Conservation (phyloP, 2,797 vertebrate species). For the Cichlasoma orientale region DNA sequence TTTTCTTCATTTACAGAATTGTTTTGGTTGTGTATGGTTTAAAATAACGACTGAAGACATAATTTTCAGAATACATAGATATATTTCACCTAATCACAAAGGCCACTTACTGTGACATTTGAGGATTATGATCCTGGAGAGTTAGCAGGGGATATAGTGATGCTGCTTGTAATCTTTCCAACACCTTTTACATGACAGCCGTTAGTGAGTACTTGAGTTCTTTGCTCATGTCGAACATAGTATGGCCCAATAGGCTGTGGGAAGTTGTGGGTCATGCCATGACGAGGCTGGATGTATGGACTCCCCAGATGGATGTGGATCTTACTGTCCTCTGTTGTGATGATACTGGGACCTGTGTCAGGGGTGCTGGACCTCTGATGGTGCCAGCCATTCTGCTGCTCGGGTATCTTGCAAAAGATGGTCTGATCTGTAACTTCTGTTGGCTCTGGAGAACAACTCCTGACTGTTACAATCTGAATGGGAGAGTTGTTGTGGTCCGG, state of each 20-base stretch:
- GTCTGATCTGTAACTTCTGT: conserved; percentile 83
- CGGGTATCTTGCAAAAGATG: conserved; percentile 86
- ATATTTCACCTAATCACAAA: conserved; percentile 62
- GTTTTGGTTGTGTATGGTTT: not conserved
- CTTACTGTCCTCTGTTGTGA: conserved; percentile 98
- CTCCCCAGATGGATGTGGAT: conserved; percentile 97
- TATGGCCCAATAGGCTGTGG: conserved; percentile 83
- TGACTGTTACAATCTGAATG: conserved; percentile 88
- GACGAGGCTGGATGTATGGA: conserved; percentile 86
- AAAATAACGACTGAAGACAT: not conserved
- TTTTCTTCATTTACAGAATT: not conserved
- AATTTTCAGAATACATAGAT: not conserved
- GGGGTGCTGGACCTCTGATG: conserved; percentile 89
- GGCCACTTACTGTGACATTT: conserved; percentile 69
- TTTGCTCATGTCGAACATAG: conserved; percentile 87
- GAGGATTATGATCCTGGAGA: conserved; percentile 65
- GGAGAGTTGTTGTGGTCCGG: conserved; percentile 89
- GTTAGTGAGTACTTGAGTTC: conserved; percentile 87
- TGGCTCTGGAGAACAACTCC: conserved; percentile 86
- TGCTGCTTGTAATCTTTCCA: conserved; percentile 97
- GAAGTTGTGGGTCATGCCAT: conserved; percentile 66
- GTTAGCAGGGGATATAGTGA: conserved; percentile 86
- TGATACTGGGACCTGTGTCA: conserved; percentile 84
- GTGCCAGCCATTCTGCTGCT: conserved; percentile 89
- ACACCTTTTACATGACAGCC: conserved; percentile 86